Percentiles rank a stretch among this genome's conserved stretches.
Conservation (phyloP, 53 echinoderm and acorn worm species). For the Apostichopus leukothele region DNA sequence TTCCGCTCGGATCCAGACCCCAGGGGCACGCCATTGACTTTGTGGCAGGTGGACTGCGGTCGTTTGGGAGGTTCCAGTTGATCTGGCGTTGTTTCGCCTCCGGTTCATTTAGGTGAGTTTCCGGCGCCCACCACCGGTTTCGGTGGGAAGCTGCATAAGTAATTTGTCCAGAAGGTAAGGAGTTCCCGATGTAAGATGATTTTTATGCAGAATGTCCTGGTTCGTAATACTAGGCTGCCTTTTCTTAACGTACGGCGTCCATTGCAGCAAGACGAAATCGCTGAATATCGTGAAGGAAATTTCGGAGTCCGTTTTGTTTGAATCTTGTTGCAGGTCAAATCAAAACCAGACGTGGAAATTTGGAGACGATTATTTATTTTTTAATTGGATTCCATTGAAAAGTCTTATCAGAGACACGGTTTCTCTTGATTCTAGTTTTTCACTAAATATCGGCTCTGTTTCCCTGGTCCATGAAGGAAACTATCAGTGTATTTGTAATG, state of each 20-base stretch:
- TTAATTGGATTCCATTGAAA: conserved; percentile 2
- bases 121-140: too few species aligned
- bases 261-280: too few species aligned
- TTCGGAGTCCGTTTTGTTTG: not conserved
- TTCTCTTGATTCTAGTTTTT: not conserved
- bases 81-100: too few species aligned
- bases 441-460: not conserved
- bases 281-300: too few species aligned
- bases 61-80: too few species aligned
- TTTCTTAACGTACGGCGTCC: not conserved
- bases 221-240: not conserved
- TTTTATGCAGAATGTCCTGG: not conserved
- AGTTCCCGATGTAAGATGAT: too few species aligned
- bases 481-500: not conserved
- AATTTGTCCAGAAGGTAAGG: too few species aligned
- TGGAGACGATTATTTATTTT: not conserved
- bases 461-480: not conserved
- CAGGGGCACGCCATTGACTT: too few species aligned
- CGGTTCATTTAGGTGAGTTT: too few species aligned
- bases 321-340: not conserved
- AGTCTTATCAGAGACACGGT: not conserved
- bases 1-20: too few species aligned
- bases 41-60: too few species aligned
- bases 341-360: conserved; percentile 2
- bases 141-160: too few species aligned